A percentile compares a stretch with the other conserved stretches of the same genome.
phyloP scores from a whole-genome alignment of 2,888 invertebrate species.

The Tipula helvola region DNA sequence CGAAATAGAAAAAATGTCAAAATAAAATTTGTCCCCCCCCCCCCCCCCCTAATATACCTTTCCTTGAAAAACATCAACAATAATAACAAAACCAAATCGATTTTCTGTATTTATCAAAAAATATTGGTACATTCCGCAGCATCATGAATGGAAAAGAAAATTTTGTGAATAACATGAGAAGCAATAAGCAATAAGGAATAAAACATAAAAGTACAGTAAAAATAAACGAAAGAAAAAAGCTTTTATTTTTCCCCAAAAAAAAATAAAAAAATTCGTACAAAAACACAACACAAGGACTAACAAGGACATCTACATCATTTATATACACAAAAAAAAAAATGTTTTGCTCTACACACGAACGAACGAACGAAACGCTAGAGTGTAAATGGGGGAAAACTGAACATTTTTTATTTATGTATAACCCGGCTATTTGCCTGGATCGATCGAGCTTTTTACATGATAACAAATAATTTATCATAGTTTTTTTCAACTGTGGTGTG shows the following conservation, averaged over 20 bases:
- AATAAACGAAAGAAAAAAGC: background rate
- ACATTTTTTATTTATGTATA: background rate
- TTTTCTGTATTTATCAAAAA: background rate
- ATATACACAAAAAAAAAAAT: background rate
- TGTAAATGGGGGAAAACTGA: background rate
- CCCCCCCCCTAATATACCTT: background rate
- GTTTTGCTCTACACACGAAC: background rate
- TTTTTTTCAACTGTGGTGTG: background rate
- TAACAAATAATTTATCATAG: background rate
- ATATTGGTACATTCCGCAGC: background rate
- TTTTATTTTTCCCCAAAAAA: background rate
- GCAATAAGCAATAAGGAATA: background rate
- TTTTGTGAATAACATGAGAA: background rate
- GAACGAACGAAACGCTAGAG: background rate
- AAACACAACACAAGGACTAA: background rate
- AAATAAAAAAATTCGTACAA: background rate
- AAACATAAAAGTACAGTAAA: background rate
- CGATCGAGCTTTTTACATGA: background rate
- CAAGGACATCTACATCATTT: background rate
- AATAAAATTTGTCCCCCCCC: background rate
- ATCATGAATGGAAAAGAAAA: background rate
- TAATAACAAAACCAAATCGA: background rate
- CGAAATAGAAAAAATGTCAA: background rate
- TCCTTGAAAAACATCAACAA: background rate
- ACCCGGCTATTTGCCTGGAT: conserved; percentile 4